A percentile compares a stretch with the other conserved stretches of the same genome.
Evolutionary conservation across 2,888 invertebrate species (phyloP).

Genomic region (Escarpia spicata): DNA sequence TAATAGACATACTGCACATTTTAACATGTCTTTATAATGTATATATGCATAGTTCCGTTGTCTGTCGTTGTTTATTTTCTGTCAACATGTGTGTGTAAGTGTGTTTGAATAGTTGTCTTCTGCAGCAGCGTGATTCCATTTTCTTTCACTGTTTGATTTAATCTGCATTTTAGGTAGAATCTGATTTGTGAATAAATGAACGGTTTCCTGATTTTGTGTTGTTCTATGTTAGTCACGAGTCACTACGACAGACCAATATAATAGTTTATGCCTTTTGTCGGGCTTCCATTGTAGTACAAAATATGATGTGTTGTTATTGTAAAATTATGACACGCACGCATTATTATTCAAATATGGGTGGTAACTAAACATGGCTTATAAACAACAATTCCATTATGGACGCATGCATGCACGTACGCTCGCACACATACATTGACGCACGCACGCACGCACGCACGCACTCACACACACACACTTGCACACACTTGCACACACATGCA

Average conservation of each 20-base stretch:
- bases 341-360: no score
- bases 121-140: neutral
- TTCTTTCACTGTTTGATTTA: neutral
- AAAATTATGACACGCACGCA: no score
- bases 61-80: neutral
- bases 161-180: neutral
- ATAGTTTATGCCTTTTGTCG: no score
- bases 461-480: no score
- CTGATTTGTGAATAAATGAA: neutral
- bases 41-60: neutral
- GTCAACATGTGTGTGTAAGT: neutral
- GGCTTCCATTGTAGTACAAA: no score
- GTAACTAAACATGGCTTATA: no score
- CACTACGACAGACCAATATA: neutral
- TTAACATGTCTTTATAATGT: neutral
- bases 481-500: no score
- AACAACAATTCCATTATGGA: no score
- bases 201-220: neutral
- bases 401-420: no score
- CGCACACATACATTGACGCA: no score
- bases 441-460: no score
- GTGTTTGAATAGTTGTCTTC: neutral
- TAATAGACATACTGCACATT: neutral
- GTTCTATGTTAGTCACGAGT: neutral
- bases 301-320: no score